phyloP scores from a whole-genome alignment of 1,140 invertebrate genomes.

The Trinorchestia longiramus region DNA sequence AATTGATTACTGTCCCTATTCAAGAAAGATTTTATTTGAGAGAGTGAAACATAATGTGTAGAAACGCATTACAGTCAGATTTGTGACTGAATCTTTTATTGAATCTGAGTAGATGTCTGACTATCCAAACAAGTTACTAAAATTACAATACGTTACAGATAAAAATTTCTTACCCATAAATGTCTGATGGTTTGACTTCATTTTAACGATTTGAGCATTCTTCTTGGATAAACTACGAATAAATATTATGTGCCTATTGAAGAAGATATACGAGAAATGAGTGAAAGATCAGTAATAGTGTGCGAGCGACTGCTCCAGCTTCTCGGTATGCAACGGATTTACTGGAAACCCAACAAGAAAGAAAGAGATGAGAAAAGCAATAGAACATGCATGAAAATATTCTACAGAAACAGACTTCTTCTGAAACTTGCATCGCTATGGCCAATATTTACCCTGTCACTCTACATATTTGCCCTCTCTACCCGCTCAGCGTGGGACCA shows the following conservation, averaged over 20 bases:
- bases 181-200: no score
- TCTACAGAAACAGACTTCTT: background rate
- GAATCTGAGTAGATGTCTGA: background rate
- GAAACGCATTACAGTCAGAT: background rate
- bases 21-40: background rate
- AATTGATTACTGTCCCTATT: background rate
- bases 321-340: background rate
- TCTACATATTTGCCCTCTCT: background rate
- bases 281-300: background rate
- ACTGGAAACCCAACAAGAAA: background rate
- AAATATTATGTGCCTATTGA: background rate
- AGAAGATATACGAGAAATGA: background rate
- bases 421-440: background rate
- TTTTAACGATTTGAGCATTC: no score
- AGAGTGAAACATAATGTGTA: background rate
- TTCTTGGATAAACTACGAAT: background rate
- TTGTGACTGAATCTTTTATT: background rate
- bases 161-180: no score
- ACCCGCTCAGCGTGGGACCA: background rate
- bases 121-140: no score
- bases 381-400: background rate
- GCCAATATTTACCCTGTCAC: background rate
- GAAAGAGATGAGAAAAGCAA: background rate
- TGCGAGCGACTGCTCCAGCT: background rate
- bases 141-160: no score